These are phyloP conservation scores for Chloroclystis v-ata DNA, from an alignment of 2,888 invertebrate genomes.

Conservation along the genomic window DNA sequence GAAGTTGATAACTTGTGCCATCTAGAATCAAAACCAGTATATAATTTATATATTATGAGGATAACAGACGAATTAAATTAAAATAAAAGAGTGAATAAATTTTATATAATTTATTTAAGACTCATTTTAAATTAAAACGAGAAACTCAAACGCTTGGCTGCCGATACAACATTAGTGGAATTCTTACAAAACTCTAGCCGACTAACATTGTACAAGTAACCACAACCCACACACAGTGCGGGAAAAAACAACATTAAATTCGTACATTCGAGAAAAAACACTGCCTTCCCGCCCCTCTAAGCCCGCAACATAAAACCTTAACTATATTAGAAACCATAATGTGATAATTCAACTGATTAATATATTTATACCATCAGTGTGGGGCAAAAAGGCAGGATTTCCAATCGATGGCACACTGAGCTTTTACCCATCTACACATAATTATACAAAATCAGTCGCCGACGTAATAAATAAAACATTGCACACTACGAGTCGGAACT, in stretches of 20 bases:
- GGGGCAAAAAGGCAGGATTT: constrained; percentile 11
- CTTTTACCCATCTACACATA: constrained; percentile 28
- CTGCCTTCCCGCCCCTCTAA: constrained; percentile 3
- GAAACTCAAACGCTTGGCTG: constrained; percentile 53
- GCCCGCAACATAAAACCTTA: neutral
- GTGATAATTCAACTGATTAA: neutral
- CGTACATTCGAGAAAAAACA: constrained; percentile 36
- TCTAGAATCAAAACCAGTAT: no score
- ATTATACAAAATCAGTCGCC: constrained; percentile 36
- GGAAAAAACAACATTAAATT: constrained; percentile 38
- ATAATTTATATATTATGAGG: no score
- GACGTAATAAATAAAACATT: constrained; percentile 38
- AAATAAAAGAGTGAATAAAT: constrained; percentile 45
- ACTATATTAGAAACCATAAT: neutral
- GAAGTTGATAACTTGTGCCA: no score
- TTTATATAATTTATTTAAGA: constrained; percentile 69
- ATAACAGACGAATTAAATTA: neutral
- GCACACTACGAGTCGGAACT: constrained; percentile 36
- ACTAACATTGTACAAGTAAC: constrained; percentile 53
- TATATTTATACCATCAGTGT: neutral
- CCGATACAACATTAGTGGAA: constrained; percentile 53
- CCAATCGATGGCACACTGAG: constrained; percentile 21
- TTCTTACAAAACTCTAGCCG: constrained; percentile 45
- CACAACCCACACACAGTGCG: constrained; percentile 50
- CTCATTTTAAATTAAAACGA: constrained; percentile 75